phyloP scores from a whole-genome alignment of 2,113 vertebrate genomes.

The Neopipo cinnamomea region DNA sequence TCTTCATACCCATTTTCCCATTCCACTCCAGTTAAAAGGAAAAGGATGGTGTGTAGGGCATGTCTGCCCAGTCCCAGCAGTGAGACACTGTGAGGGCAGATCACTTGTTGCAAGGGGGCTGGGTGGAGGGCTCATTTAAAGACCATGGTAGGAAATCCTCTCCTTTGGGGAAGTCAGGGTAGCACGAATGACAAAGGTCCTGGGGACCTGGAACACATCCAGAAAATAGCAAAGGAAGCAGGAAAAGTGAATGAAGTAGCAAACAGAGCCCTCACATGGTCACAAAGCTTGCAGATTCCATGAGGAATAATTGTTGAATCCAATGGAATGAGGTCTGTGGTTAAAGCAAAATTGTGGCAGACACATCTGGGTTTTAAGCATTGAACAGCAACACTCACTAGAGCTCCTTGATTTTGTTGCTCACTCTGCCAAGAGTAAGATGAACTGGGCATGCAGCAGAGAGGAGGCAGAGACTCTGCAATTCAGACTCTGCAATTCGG shows the following conservation, averaged over 20 bases:
- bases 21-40: background rate
- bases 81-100: background rate
- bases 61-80: background rate
- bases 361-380: background rate
- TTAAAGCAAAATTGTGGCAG: background rate
- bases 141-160: background rate
- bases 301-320: background rate
- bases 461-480: background rate
- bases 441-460: background rate
- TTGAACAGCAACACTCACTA: background rate
- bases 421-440: background rate
- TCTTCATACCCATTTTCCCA: background rate
- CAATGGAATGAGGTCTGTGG: background rate
- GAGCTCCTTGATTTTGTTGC: background rate
- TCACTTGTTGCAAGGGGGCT: background rate
- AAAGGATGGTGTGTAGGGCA: background rate
- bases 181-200: background rate
- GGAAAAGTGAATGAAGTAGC: background rate
- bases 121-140: background rate
- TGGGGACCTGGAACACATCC: background rate
- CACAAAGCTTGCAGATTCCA: background rate
- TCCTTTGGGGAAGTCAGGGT: background rate
- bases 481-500: background rate
- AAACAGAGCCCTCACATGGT: background rate
- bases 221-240: background rate